These are phyloP conservation scores for Gastrophryne carolinensis DNA, from an alignment of 2,797 vertebrate species.

Conservation along the genomic window DNA sequence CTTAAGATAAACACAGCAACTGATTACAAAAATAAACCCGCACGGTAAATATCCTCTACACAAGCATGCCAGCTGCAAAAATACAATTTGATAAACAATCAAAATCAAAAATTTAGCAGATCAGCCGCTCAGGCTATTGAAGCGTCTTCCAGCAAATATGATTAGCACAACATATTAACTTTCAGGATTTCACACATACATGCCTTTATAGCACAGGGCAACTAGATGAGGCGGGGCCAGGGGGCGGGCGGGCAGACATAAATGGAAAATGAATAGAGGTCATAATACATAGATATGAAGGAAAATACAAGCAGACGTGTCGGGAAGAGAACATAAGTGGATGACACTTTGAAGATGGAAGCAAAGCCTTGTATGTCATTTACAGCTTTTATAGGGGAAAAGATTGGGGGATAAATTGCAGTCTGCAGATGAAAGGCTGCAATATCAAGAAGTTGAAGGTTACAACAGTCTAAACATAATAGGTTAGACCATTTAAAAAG, in stretches of 20 bases:
- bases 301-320: slow-evolving; percentile 8
- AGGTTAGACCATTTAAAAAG: slow-evolving; percentile 20
- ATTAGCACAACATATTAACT: neutral
- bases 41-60: neutral
- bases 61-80: neutral
- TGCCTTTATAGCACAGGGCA: neutral
- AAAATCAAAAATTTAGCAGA: too few species aligned
- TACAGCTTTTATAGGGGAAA: slow-evolving; percentile 28
- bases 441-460: slow-evolving; percentile 16
- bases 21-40: neutral
- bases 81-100: neutral
- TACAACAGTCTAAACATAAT: slow-evolving; percentile 1
- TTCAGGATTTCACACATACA: neutral
- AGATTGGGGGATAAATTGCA: slow-evolving; percentile 33
- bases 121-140: too few species aligned
- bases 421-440: slow-evolving; percentile 32
- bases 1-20: too few species aligned
- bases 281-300: neutral
- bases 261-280: neutral
- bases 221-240: neutral
- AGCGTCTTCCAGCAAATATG: too few species aligned
- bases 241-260: neutral
- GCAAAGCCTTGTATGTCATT: slow-evolving; percentile 18
- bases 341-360: slow-evolving; percentile 33
- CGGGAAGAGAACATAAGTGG: slow-evolving; percentile 21